Base-by-base conservation (phyloP, 2,797 vertebrate genomes). In the Aratinga solstitialis region DNA sequence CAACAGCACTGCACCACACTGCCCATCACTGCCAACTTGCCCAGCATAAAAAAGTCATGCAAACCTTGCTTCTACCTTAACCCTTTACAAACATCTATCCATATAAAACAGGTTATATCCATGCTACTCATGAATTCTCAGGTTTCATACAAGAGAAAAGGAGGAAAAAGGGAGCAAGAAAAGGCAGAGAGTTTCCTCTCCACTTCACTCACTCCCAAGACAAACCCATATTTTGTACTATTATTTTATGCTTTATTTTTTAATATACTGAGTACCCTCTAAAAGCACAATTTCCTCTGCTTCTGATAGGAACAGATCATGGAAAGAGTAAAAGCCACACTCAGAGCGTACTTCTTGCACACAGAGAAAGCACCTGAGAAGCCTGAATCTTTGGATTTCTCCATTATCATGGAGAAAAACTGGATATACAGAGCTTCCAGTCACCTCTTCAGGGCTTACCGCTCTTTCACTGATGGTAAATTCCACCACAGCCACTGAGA, bases 121-220 rank as follows among this genome's bases (percentile, higher is more conserved):
- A 50, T 0, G 0, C 11, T 56, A 29, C 18, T 65, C 0, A 0
- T 21, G 58, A 84, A 15, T 65, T 61, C 45, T 8, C 45, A 43
- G 32, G 2, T n/a, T 48, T 32, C 8, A 2, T 65, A 29, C 4
- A 40, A 56, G 12, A 78, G 6, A 77, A 7, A 32, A 38, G 21
- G 34, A 71, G 9, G 11, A 10, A 65, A 86, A 75, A 43, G 3
- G 10, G 17, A 89, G 9, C 24, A 74, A 42, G 18, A 83, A 71
- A 86, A 92, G 19, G 42, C 7, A 7, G 13, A 50, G 23, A 20
- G 12, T 19, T 75, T 81, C n/a, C 19, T 67, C 13, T 78, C 43
- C n/a, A 8, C 17, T 71, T 7, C 58, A 50, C 26, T 74, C 22
- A 16, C 7, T 45, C 40, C 29, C 18, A 68, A 66, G 59, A 50